Conservation (phyloP, 1,140 invertebrate species). For the Pteromalus puparum region DNA sequence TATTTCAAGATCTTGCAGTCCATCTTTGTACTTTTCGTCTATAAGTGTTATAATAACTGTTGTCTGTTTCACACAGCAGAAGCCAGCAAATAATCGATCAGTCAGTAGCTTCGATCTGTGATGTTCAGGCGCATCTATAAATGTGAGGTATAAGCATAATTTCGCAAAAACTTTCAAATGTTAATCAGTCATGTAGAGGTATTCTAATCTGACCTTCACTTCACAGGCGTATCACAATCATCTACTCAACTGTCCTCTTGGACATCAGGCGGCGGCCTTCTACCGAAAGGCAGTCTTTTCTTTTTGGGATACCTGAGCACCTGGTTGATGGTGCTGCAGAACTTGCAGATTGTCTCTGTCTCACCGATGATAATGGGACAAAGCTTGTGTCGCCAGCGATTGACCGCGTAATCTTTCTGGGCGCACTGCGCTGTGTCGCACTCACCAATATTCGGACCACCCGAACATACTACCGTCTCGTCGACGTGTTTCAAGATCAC, state of each 20-base stretch:
- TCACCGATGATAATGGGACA: constrained; percentile 25
- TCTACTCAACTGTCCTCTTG: constrained; percentile 4
- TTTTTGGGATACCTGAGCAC: constrained; percentile 44
- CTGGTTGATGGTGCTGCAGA: constrained; percentile 38
- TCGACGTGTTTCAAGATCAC: constrained; percentile 34
- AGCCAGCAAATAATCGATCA: constrained; percentile 24
- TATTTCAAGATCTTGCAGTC: background rate
- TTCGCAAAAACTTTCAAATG: background rate
- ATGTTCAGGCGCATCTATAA: background rate
- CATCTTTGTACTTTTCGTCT: constrained; percentile 19
- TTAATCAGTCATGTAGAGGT: background rate
- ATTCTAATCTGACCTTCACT: too few species aligned
- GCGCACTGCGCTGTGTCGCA: constrained; percentile 36
- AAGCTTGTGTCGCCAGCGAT: constrained; percentile 42
- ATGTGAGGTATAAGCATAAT: background rate
- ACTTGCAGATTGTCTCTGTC: constrained; percentile 33
- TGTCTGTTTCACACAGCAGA: background rate
- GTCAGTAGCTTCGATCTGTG: constrained; percentile 12
- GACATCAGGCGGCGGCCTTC: background rate
- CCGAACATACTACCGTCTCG: constrained; percentile 22
- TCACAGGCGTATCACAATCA: background rate
- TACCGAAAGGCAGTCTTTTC: constrained; percentile 38
- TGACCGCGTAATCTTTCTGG: constrained; percentile 44
- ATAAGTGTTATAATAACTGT: background rate
- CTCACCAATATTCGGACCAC: constrained; percentile 36